A percentile compares a stretch with the other conserved stretches of the same genome.
Evolutionary conservation across 2,113 vertebrate genomes (phyloP).

Genomic region (Ascaphus truei): DNA sequence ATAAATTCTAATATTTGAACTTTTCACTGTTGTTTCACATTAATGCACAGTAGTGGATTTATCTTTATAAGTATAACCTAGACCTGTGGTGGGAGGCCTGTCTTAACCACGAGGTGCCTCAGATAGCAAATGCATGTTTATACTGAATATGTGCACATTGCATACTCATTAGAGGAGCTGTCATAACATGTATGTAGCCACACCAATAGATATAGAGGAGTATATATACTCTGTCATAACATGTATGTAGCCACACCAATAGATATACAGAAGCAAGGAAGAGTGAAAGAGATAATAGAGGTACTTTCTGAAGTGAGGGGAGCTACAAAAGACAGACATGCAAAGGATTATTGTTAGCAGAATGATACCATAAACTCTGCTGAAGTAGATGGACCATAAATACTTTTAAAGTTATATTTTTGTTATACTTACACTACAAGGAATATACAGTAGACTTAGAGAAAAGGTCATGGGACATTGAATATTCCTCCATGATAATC

Average conservation of each 20-base stretch:
- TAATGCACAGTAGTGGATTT: slow-evolving; percentile 54
- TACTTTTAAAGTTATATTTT: no score
- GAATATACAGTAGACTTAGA: no score
- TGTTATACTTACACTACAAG: no score
- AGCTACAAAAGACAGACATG: no score
- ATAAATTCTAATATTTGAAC: slow-evolving; percentile 78
- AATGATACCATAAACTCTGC: no score
- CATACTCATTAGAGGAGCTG: neutral
- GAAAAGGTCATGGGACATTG: no score
- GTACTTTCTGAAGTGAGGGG: no score
- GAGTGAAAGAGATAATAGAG: no score
- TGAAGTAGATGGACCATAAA: no score
- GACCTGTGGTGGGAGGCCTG: slow-evolving; percentile 5
- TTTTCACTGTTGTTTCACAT: slow-evolving; percentile 65
- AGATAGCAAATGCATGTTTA: slow-evolving; percentile 8
- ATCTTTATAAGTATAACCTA: slow-evolving; percentile 39
- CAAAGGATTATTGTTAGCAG: no score
- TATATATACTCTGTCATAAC: neutral
- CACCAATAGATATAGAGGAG: neutral
- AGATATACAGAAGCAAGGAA: neutral
- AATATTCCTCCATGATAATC: no score
- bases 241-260: neutral
- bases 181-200: no score
- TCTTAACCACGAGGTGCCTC: neutral
- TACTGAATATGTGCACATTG: neutral